Percentiles rank a stretch among this genome's conserved stretches.
Conservation (phyloP, 2,888 invertebrate species). For the Sussaba pulchella region DNA sequence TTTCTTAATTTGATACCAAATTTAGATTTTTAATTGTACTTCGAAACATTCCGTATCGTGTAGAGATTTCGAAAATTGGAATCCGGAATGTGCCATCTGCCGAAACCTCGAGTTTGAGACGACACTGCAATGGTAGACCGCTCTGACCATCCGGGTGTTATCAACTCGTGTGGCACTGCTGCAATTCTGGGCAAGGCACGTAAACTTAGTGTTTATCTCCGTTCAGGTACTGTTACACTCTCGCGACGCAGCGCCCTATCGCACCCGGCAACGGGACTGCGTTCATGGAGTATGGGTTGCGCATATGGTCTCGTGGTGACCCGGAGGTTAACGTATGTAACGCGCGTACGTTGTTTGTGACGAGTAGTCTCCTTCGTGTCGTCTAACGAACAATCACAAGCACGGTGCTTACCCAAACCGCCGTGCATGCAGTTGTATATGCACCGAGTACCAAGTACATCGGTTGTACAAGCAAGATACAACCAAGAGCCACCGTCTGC, state of each 20-base stretch:
- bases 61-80: too few relatives aligned
- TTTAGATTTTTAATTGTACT: too few relatives aligned
- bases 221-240: constrained; percentile 11
- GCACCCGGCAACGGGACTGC: background rate
- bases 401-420: constrained; percentile 11
- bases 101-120: too few relatives aligned
- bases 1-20: too few relatives aligned
- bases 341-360: constrained; percentile 50
- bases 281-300: background rate
- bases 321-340: constrained; percentile 53
- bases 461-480: constrained; percentile 22
- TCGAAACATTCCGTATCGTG: too few relatives aligned
- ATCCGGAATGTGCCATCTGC: too few relatives aligned
- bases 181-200: constrained; percentile 65
- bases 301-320: constrained; percentile 4
- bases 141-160: constrained; percentile 68
- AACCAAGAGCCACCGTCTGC: background rate
- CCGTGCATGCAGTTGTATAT: constrained; percentile 15
- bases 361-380: constrained; percentile 23
- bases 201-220: constrained; percentile 73
- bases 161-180: constrained; percentile 77
- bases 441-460: constrained; percentile 45
- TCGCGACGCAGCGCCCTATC: background rate
- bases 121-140: too few relatives aligned
- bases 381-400: constrained; percentile 48